Base-by-base conservation (phyloP, 2,797 vertebrate genomes). In the Cuculus canorus region DNA sequence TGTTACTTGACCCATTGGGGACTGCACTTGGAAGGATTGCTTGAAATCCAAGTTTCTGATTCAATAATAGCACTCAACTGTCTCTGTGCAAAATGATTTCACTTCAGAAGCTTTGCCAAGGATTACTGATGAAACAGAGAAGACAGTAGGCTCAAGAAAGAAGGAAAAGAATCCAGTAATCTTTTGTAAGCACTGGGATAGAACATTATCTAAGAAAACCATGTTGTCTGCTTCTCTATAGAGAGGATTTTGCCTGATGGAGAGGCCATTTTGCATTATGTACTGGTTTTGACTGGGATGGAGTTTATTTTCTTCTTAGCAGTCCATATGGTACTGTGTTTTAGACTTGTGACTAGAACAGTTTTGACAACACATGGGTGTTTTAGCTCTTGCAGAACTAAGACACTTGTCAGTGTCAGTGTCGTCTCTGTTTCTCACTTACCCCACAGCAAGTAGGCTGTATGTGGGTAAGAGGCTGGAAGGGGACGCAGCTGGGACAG, bases 81-180 rank as follows among this genome's bases (percentile, higher is more conserved):
- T 71, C 37, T 70, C 14, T 56, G 24, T 86, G 43, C 28, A 90
- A 86, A 92, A 81, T 92, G 64, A 37, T 90, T 87, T 87, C 10
- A 53, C 60, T 93, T 85, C 27, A 77, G 32, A 83, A 75, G 16
- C 19, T 9, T 75, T 89, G 48, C 60, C 72, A 89, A 52, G 61
- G 28, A 75, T 85, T 85, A 22, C 56, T 78, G 72, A 45, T 88
- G 77, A 93, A 92, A 69, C 30, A 48, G 33, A 48, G 22, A 57
- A 13, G 43, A 66, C 32, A 70, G 23, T 24, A 86, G 54, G 25
- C 33, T 91, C 14, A 37, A 86, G 72, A 75, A 88, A 48, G 56
- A 66, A 33, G 43, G 65, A 32, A 15, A 18, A 54, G 35, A 91
- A 69, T 53, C 37, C 12, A n/a, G 21, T 86, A 37, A n/a, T 78